A percentile compares a stretch with the other conserved stretches of the same genome.
These are phyloP conservation scores for Pteropus alecto DNA, from an alignment of 2,113 vertebrate genomes.

Conservation along the genomic window DNA sequence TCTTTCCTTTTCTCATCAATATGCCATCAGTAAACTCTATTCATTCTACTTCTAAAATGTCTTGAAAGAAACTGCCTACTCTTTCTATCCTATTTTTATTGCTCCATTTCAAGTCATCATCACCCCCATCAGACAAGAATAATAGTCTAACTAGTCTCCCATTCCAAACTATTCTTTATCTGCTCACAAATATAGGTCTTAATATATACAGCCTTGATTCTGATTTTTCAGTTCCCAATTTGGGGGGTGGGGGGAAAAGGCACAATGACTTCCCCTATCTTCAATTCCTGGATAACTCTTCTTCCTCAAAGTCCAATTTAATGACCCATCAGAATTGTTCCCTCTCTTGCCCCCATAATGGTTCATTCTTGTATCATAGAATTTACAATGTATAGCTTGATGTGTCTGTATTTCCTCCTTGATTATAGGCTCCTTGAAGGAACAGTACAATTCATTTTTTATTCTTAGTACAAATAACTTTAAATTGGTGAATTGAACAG, in stretches of 20 bases:
- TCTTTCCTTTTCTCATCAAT: background rate
- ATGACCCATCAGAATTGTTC: background rate
- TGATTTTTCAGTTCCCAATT: background rate
- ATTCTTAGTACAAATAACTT: background rate
- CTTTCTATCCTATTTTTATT: background rate
- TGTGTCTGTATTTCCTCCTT: background rate
- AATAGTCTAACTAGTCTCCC: background rate
- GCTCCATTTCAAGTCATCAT: background rate
- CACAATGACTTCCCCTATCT: background rate
- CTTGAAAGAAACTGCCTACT: background rate
- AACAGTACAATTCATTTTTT: background rate
- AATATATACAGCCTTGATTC: background rate
- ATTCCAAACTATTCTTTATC: conserved; percentile 2
- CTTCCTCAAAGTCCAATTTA: background rate
- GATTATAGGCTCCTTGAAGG: background rate
- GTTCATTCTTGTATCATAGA: background rate
- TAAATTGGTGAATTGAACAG: background rate
- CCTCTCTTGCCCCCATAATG: background rate
- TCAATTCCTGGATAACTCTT: background rate
- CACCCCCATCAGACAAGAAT: background rate
- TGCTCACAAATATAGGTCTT: background rate
- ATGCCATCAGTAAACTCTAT: background rate
- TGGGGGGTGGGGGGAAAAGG: background rate
- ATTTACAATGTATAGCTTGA: background rate
- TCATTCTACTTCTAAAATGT: background rate